These are phyloP conservation scores for Phorcus lineatus DNA, from an alignment of 2,888 invertebrate species.

Conservation along the genomic window DNA sequence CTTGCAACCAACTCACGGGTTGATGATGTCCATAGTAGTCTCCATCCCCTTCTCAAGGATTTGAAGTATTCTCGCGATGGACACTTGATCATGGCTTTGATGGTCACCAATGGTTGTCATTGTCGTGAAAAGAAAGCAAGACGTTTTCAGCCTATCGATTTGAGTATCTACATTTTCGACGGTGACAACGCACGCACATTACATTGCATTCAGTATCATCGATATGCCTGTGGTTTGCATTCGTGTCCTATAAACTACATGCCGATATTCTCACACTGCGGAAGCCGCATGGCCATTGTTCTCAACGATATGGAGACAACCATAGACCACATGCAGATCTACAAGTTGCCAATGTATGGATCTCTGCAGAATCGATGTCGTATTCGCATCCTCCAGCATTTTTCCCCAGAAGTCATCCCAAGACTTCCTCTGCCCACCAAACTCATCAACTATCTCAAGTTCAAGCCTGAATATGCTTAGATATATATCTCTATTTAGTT, in stretches of 20 bases:
- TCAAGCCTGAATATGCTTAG: slow-evolving; percentile 69
- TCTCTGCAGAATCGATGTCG: slow-evolving; percentile 72
- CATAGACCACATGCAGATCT: slow-evolving; percentile 71
- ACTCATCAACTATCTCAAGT: slow-evolving; percentile 72
- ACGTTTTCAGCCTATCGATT: slow-evolving; percentile 68
- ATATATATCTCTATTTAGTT: neutral
- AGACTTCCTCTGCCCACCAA: slow-evolving; percentile 70
- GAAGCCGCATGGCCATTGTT: slow-evolving; percentile 73
- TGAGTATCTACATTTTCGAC: slow-evolving; percentile 72
- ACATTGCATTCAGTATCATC: slow-evolving; percentile 73
- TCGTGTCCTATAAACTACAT: slow-evolving; percentile 73
- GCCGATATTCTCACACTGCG: slow-evolving; percentile 72
- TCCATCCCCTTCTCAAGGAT: slow-evolving; percentile 70
- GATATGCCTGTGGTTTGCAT: slow-evolving; percentile 72
- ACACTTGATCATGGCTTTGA: slow-evolving; percentile 69
- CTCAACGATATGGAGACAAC: slow-evolving; percentile 69
- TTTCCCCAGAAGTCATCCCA: slow-evolving; percentile 59
- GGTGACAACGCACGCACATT: slow-evolving; percentile 70
- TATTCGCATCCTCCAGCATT: slow-evolving; percentile 69
- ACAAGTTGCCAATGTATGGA: slow-evolving; percentile 70
- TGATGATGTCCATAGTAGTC: slow-evolving; percentile 63
- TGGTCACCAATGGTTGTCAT: slow-evolving; percentile 68
- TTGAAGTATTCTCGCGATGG: slow-evolving; percentile 71
- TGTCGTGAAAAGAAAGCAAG: slow-evolving; percentile 71
- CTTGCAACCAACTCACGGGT: slow-evolving; percentile 67